Base-by-base conservation (phyloP, 2,888 invertebrate genomes). In the Orthosia gothica region DNA sequence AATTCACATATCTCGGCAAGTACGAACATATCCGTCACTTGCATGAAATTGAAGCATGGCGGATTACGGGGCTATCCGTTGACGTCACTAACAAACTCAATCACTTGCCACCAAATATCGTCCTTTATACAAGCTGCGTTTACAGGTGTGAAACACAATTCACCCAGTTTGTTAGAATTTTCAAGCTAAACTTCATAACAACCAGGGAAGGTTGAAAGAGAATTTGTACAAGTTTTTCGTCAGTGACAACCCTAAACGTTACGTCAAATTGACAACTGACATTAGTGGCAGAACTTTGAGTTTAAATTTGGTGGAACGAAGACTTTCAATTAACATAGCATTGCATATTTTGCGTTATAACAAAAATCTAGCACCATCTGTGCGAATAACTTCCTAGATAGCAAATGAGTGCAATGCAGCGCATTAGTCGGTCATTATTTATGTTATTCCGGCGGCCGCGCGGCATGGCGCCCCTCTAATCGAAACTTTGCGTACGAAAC, bases 401-500 rank as follows among this genome's bases (percentile, higher is more conserved):
- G 90, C 79, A 90, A 92, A 93, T 93, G 90, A 91, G 91, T 90
- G 91, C 90, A 92, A 91, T 91, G 88, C 88, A 84, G 88, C 81
- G 82, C 87, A 88, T 91, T 89, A 89, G 87, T 85, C 86, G 86
- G 89, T 89, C 89, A 93, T 93, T 93, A 93, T 91, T 91, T 90
- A 91, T 89, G 88, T 90, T 88, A 91, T 91, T 89, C 86, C 89
- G 87, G 82, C 87, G 85, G 82, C 82, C 79, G 83, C 77, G 79
- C 87, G 82, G 83, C 80, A 67, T 86, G 86, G 91, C 86, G 89
- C 90, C 90, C 70, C 91, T 91, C 90, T 93, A 94, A 94, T 93
- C 92, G 92, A 93, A 94, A 93, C 90, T 91, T 91, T 90, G 89
- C 91, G 90, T 90, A 92, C 90, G 90, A 91, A 91, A 90, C 85